Percentiles rank a stretch among this genome's conserved stretches.
phyloP scores from a whole-genome alignment of 2,797 vertebrate genomes.

The Mus minutoides region DNA sequence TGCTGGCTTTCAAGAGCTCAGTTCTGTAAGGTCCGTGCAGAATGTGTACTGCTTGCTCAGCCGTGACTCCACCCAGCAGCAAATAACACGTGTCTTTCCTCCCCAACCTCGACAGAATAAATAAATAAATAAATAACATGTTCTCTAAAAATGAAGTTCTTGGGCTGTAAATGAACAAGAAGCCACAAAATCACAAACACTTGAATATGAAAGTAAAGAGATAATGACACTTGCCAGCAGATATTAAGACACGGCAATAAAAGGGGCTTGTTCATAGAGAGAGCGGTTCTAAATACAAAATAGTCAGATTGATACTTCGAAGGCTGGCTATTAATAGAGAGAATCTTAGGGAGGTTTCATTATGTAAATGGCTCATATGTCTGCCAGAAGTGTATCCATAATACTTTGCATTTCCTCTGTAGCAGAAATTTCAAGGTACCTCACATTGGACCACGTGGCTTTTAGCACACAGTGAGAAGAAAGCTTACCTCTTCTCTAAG shows the following conservation, averaged over 20 bases:
- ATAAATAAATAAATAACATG: background rate
- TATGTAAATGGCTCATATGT: slow-evolving; percentile 73
- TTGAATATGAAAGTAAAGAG: slow-evolving; percentile 54
- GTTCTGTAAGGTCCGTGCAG: background rate
- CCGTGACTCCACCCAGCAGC: background rate
- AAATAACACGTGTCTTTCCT: background rate
- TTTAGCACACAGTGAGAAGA: background rate
- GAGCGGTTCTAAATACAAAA: slow-evolving; percentile 70
- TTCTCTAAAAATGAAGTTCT: slow-evolving; percentile 40
- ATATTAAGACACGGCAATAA: slow-evolving; percentile 58
- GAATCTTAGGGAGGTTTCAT: slow-evolving; percentile 77
- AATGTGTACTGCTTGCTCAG: background rate
- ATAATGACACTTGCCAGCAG: slow-evolving; percentile 68
- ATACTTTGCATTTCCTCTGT: slow-evolving; percentile 70
- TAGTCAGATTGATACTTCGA: slow-evolving; percentile 71
- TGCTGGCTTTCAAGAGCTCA: rapidly evolving
- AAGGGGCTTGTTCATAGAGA: slow-evolving; percentile 53
- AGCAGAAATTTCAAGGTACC: slow-evolving; percentile 66
- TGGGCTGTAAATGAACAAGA: slow-evolving; percentile 50
- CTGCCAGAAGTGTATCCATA: slow-evolving; percentile 67
- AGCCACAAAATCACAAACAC: slow-evolving; percentile 61
- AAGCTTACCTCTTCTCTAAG: background rate
- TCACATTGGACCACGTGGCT: background rate
- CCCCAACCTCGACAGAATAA: background rate
- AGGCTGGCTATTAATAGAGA: slow-evolving; percentile 76